A percentile compares a stretch with the other conserved stretches of the same genome.
Evolutionary conservation across 2,888 invertebrate species (phyloP).

Genomic region (Hyppa rectilinea): DNA sequence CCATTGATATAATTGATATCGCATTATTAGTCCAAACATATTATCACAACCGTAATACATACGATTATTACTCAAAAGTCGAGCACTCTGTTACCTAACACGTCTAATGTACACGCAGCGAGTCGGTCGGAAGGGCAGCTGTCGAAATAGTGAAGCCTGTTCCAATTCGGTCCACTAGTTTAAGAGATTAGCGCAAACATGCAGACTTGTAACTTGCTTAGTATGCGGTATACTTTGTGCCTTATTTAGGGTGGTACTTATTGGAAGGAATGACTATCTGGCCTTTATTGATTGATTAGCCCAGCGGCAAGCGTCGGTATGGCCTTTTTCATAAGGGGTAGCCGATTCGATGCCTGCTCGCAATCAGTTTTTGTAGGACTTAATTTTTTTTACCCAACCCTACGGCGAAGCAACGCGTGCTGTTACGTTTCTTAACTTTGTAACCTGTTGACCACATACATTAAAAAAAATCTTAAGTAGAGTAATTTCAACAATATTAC

Average conservation of each 20-base stretch:
- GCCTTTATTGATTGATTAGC: no score
- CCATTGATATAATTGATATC: slow-evolving; percentile 7
- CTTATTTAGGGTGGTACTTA: slow-evolving; percentile 18
- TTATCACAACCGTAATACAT: slow-evolving; percentile 45
- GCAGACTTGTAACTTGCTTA: slow-evolving; percentile 47
- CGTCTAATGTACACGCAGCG: slow-evolving; percentile 30
- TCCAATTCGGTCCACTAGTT: slow-evolving; percentile 57
- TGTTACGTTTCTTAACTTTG: no score
- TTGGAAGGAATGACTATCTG: no score
- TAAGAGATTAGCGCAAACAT: slow-evolving; percentile 59
- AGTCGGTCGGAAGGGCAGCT: slow-evolving; percentile 64
- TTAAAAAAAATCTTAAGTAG: no score
- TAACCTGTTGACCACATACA: no score
- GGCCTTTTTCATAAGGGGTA: no score
- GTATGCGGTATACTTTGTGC: slow-evolving; percentile 34
- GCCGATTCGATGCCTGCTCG: background rate
- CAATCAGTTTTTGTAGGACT: background rate
- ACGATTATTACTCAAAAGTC: slow-evolving; percentile 29
- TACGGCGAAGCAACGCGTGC: no score
- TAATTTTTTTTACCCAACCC: no score
- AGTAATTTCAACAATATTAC: no score
- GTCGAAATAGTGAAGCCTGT: slow-evolving; percentile 55
- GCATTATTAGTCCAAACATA: slow-evolving; percentile 14
- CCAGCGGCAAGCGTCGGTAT: no score
- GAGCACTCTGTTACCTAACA: slow-evolving; percentile 47